Evolutionary conservation across 2,888 invertebrate species (phyloP).

Genomic region (Polymixis flavicincta): DNA sequence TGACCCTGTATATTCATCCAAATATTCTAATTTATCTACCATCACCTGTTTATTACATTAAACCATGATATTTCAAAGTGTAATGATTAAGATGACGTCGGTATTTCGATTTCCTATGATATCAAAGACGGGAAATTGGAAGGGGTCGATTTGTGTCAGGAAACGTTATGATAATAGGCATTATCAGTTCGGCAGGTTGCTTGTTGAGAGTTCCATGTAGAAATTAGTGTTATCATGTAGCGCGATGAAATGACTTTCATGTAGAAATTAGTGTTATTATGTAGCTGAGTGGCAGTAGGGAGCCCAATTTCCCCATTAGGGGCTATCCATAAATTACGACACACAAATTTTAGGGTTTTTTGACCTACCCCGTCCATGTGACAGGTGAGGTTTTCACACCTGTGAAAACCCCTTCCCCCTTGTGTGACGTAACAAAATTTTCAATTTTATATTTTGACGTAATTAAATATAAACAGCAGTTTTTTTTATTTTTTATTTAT

Average conservation of each 20-base stretch:
- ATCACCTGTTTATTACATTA: neutral
- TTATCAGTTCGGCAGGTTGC: constrained; percentile 51
- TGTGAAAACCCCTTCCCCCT: too few relatives aligned
- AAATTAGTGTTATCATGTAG: constrained; percentile 11
- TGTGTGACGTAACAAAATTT: too few relatives aligned
- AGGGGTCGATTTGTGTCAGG: constrained; percentile 63
- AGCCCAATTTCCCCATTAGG: neutral
- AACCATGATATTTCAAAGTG: neutral
- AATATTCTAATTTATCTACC: neutral
- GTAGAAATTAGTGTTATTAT: constrained; percentile 8
- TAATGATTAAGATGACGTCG: constrained; percentile 49
- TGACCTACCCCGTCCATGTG: too few relatives aligned
- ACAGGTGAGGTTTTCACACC: too few relatives aligned
- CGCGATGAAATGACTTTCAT: constrained; percentile 32
- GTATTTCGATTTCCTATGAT: constrained; percentile 69
- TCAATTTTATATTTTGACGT: too few relatives aligned
- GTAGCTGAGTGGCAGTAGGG: neutral
- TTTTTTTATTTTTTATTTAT: too few relatives aligned
- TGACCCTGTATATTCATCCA: too few relatives aligned
- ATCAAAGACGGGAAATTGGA: constrained; percentile 70
- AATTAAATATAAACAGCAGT: too few relatives aligned
- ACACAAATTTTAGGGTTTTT: too few relatives aligned
- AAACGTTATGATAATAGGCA: constrained; percentile 68
- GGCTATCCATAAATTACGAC: too few relatives aligned
- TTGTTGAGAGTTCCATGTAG: neutral